Evolutionary conservation across 2,113 vertebrate species (phyloP), one percentile per base, ranked within the genome.

Genomic region (Gallinago paraguaiae): DNA sequence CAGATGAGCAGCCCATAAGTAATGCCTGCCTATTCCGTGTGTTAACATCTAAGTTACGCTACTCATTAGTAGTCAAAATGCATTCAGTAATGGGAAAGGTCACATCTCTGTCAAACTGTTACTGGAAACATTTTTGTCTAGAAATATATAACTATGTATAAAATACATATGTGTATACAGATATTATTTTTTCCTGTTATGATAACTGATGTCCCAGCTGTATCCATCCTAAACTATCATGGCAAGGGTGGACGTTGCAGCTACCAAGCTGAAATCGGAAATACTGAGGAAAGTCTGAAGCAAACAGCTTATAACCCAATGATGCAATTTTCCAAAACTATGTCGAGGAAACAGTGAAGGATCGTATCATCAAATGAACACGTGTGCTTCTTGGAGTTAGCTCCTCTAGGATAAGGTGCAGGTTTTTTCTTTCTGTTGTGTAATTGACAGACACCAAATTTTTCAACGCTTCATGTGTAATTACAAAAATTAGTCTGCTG

Each of bases 61-160:
- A 24, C 31, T 93, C 70, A 79, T 93, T 80, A 82, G 41, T 3
- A 85, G 83, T 65, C 83, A 91, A 78, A 92, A 84, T 50, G 13
- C 45, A 56, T 69, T 91, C 61, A 79, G 22, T 37, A 77, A 78
- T 33, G 69, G 69, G 27, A 95, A 96, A 95, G 84, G 93, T 90
- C 74, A 89, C 37, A 37, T 65, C 60, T 75, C 61, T 79, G 43
- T 81, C 65, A 88, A 71, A 61, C 23, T 79, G 9, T 57, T 84
- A 76, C 45, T 51, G 45, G 70, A 89, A 93, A 61, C 8, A 19
- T 81, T 86, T 88, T 56, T 46, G 19, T 33, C 30, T 71, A 41
- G 48, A 88, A 86, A 59, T 46, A 60, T 5, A 25, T 28, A 51
- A 8, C 28, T 54, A 30, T 46, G 8, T 33, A 23, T 81, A 63